Percentiles rank a stretch among this genome's conserved stretches.
Conservation (phyloP, 2,888 invertebrate species). For the Mesochorus sp. region DNA sequence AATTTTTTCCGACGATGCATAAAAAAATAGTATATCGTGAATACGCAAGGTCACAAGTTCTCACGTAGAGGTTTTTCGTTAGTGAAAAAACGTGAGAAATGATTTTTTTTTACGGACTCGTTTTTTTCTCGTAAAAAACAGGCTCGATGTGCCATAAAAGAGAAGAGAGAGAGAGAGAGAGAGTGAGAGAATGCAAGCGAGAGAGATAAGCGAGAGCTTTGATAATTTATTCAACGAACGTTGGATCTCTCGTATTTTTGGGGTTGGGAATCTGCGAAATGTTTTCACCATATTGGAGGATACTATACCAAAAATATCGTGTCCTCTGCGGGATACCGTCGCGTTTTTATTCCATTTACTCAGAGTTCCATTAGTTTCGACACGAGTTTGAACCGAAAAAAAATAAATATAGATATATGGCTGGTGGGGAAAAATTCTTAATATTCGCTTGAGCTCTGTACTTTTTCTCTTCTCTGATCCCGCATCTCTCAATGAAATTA, state of each 20-base stretch:
- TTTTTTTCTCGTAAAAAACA: neutral
- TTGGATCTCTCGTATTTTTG: constrained; percentile 18
- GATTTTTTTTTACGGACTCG: neutral
- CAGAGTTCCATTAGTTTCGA: neutral
- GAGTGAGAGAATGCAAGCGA: neutral
- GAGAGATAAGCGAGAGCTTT: neutral
- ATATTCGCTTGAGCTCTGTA: neutral
- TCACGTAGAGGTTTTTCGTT: constrained; percentile 5
- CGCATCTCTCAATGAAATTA: neutral
- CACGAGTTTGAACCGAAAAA: neutral
- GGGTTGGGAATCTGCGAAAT: neutral
- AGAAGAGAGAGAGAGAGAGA: neutral
- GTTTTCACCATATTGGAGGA: neutral
- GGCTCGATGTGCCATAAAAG: neutral
- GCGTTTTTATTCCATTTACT: neutral
- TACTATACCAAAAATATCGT: neutral
- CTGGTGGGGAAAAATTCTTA: neutral
- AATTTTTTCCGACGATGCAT: no score
- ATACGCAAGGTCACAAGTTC: no score
- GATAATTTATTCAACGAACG: constrained; percentile 46
- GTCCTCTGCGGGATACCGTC: neutral
- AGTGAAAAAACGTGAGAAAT: constrained; percentile 13
- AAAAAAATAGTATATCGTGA: no score
- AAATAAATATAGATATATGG: no score
- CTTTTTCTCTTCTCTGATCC: neutral